Base-by-base conservation (phyloP, 2,888 invertebrate species). In the Salticus scenicus region DNA sequence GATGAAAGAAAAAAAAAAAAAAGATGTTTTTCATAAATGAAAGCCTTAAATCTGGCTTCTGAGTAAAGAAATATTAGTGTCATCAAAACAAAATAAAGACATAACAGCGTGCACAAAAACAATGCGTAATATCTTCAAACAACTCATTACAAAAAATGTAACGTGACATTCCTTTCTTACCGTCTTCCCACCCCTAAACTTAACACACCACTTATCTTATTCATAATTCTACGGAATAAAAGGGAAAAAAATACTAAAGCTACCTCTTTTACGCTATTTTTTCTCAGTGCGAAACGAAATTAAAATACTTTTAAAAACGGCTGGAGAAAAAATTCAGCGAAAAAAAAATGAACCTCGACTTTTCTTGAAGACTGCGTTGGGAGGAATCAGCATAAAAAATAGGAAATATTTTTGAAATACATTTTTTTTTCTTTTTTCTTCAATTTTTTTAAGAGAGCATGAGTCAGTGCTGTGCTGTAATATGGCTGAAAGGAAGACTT, bases 401-500 rank as follows among this genome's bases (percentile, higher is more conserved):
- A 70, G 30, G 31, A n/a, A 17, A 24, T 69, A 20, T 41, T 37
- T 24, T 69, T 31, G n/a, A n/a, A n/a, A n/a, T n/a, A n/a, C n/a
- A n/a, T 2, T 37, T 37, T 69, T 37, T 41, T 37, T 24, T 69
- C 69, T 2, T 33, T 66, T 71, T 76, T 76, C 77, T 77, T 77
- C 57, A 83, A 84, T 84, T 77, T 84, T 84, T 84, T 73, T 77
- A 24, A 28, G 17, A n/a, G 66, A 20, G 83, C 64, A 79, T 79
- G 84, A 85, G 84, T 79, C 84, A 79, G 78, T 71, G 51, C 41
- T 47, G 47, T 47, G 30, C 73, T 71, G 42, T 85, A 85, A 85
- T 85, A 85, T 70, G 70, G 84, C 78, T 85, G 84, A 85, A 85
- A 85, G 84, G 84, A 63, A 73, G 84, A 85, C 84, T 85, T 85